Evolutionary conservation across 1,140 invertebrate genomes (phyloP).

Genomic region (Apolygus lucorum): DNA sequence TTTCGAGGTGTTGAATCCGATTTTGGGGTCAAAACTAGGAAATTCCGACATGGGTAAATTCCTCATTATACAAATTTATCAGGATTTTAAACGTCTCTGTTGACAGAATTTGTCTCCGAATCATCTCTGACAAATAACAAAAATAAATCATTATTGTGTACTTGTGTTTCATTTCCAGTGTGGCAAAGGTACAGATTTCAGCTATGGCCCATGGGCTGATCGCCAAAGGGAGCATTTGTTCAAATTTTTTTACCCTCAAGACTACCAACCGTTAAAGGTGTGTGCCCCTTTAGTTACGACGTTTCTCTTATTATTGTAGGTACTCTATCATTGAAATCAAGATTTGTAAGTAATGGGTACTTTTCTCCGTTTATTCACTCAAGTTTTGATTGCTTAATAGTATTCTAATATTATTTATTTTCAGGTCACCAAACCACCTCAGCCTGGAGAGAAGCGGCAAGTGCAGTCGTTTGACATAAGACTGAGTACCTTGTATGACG

Average conservation of each 20-base stretch:
- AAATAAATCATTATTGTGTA: too few species aligned
- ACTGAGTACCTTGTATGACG: conserved; percentile 79
- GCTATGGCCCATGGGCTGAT: conserved; percentile 97
- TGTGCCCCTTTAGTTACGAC: conserved; percentile 9
- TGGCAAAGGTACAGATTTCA: conserved; percentile 93
- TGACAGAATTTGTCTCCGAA: too few species aligned
- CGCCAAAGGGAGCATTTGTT: conserved; percentile 90
- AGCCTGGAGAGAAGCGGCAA: conserved; percentile 75
- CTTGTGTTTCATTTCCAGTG: conserved; percentile 50
- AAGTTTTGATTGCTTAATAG: too few species aligned
- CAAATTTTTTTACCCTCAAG: conserved; percentile 92
- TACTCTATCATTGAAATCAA: too few species aligned
- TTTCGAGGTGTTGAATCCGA: too few species aligned
- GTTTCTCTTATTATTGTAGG: conserved; percentile 15
- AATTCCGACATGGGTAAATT: too few species aligned
- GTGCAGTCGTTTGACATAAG: conserved; percentile 89
- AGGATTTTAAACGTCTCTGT: too few species aligned
- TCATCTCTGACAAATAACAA: too few species aligned
- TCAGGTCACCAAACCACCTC: conserved; percentile 61
- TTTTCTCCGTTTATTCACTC: too few species aligned
- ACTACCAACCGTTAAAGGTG: conserved; percentile 41
- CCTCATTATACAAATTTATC: too few species aligned
- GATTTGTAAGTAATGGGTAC: too few species aligned
- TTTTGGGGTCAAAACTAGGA: too few species aligned
- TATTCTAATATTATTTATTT: conserved; percentile 22